Conservation (phyloP, 2,113 vertebrate species). For the Campylorhamphus procurvoides region DNA sequence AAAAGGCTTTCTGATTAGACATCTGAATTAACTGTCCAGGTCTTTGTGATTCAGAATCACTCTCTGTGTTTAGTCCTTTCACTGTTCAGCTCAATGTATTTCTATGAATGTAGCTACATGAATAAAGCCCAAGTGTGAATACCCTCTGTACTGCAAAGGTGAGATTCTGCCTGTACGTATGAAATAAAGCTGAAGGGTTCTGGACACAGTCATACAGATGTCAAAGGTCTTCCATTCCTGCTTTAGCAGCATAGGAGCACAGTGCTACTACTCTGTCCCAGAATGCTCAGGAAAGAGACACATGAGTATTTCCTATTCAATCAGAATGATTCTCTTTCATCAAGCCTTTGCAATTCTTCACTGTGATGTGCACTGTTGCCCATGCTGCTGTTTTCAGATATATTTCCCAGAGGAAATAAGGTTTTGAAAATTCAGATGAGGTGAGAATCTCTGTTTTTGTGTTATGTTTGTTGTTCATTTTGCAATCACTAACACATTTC, state of each 20-base stretch:
- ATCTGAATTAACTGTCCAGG: not conserved
- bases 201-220: too few relatives aligned
- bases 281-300: not conserved
- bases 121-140: not conserved
- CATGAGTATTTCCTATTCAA: not conserved
- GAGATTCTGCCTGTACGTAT: not conserved
- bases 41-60: not conserved
- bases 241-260: not conserved
- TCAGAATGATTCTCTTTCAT: not conserved
- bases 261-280: not conserved
- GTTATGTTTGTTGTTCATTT: not conserved
- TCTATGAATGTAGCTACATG: accelerated
- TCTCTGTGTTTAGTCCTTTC: not conserved
- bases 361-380: not conserved
- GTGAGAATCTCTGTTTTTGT: not conserved
- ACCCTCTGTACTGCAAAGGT: not conserved
- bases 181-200: not conserved
- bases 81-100: accelerated
- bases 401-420: not conserved
- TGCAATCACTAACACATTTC: not conserved
- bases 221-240: not conserved
- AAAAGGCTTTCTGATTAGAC: not conserved
- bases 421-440: not conserved
- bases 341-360: not conserved
- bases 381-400: not conserved